Conservation (phyloP, 2,797 vertebrate genomes). For the Gobio occitaniae region DNA sequence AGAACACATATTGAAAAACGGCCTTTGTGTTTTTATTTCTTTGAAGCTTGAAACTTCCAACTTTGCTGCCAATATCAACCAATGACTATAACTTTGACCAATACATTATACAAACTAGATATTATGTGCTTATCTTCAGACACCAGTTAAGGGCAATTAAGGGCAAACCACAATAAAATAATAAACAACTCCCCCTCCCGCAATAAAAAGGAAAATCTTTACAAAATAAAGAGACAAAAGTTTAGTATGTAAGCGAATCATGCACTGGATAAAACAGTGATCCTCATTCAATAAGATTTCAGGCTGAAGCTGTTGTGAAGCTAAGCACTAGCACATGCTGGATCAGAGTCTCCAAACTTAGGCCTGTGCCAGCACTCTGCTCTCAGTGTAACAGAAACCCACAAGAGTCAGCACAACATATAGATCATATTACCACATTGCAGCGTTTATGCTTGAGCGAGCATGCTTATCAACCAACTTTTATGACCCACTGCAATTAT, state of each 20-base stretch:
- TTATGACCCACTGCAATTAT: slow-evolving; percentile 19
- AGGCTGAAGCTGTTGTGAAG: background rate
- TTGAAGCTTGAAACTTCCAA: too few relatives aligned
- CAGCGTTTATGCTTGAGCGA: background rate
- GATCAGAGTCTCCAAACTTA: background rate
- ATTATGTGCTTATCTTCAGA: background rate
- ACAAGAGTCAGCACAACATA: slow-evolving; percentile 5
- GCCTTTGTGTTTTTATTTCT: too few relatives aligned
- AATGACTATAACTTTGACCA: too few relatives aligned
- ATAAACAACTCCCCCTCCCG: background rate
- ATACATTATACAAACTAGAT: background rate
- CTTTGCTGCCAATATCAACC: too few relatives aligned
- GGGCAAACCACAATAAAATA: background rate
- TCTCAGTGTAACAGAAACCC: slow-evolving; percentile 2
- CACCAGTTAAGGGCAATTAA: background rate
- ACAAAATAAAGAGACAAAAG: background rate
- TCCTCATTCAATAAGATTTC: background rate
- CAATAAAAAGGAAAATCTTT: background rate
- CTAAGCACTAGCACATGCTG: slow-evolving; percentile 45
- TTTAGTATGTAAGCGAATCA: background rate
- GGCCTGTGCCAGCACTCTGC: slow-evolving; percentile 6
- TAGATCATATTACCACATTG: slow-evolving; percentile 16
- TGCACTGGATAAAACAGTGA: background rate
- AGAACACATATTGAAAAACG: too few relatives aligned
- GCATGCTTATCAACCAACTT: slow-evolving; percentile 29